Evolutionary conservation across 2,888 invertebrate genomes (phyloP).

Genomic region (Nemurella pictetii): DNA sequence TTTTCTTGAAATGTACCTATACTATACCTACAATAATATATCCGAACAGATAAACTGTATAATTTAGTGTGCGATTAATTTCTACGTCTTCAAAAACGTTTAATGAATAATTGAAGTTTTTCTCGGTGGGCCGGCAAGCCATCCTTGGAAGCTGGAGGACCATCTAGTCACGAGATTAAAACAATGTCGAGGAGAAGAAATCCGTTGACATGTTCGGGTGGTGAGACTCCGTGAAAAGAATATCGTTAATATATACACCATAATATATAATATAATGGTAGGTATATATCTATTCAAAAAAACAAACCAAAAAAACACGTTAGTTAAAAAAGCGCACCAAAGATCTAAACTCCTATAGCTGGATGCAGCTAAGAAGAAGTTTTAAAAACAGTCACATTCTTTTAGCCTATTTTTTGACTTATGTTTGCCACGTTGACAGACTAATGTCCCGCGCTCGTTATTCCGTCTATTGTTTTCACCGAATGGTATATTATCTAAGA

Average conservation of each 20-base stretch:
- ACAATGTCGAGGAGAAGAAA: not conserved
- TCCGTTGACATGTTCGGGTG: slow-evolving; percentile 25
- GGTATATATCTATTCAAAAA: not conserved
- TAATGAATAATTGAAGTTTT: not conserved
- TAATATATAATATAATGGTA: slow-evolving; percentile 15
- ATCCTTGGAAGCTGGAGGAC: not conserved
- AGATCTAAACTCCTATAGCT: not conserved
- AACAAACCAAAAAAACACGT: not conserved
- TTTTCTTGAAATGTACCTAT: no score
- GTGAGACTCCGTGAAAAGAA: not conserved
- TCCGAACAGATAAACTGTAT: not conserved
- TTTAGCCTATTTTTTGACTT: slow-evolving; percentile 37
- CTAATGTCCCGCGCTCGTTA: slow-evolving; percentile 39
- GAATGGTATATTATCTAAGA: slow-evolving; percentile 34
- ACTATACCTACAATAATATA: no score
- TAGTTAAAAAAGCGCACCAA: not conserved
- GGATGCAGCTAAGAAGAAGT: not conserved
- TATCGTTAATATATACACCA: slow-evolving; percentile 24
- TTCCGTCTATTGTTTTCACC: slow-evolving; percentile 39
- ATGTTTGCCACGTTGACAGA: slow-evolving; percentile 39
- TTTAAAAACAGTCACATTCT: slow-evolving; percentile 34
- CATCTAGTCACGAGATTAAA: not conserved
- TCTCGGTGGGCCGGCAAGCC: not conserved
- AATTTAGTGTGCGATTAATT: not conserved
- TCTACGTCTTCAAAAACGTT: not conserved